Conservation (phyloP, 2,113 vertebrate genomes). For the Ovis canadensis region DNA sequence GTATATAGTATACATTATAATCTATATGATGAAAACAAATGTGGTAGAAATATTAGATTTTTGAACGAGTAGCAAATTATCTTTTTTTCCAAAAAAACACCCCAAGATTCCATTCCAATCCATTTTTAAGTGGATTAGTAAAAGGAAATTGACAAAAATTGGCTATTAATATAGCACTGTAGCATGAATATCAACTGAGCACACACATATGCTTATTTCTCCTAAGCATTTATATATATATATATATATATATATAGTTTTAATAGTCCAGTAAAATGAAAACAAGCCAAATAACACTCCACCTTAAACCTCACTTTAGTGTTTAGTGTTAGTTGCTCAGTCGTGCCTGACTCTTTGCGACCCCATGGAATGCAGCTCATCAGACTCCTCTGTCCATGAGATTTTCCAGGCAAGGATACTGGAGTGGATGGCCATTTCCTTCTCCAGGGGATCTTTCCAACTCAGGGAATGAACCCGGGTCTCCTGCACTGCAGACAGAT, state of each 20-base stretch:
- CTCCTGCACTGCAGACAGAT: too few species aligned
- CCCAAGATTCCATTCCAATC: not conserved
- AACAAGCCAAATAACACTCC: not conserved
- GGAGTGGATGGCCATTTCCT: too few species aligned
- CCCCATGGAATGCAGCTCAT: too few species aligned
- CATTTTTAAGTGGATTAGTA: not conserved
- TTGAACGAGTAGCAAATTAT: not conserved
- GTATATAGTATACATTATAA: not conserved
- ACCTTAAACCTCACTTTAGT: not conserved
- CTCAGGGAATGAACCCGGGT: too few species aligned
- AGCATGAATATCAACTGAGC: not conserved
- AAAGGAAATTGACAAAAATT: not conserved
- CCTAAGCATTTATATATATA: not conserved
- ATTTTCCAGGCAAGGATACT: too few species aligned
- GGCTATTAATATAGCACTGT: not conserved
- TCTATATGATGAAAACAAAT: not conserved
- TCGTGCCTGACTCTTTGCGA: too few species aligned
- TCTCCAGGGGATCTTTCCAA: too few species aligned
- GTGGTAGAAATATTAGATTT: not conserved
- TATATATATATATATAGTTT: not conserved
- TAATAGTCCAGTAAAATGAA: slow-evolving; percentile 5
- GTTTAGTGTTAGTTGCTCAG: too few species aligned
- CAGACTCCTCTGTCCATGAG: too few species aligned
- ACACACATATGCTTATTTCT: not conserved
- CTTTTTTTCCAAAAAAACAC: not conserved